Conservation (phyloP, 2,888 invertebrate species). For the Epistrophella euchroma region DNA sequence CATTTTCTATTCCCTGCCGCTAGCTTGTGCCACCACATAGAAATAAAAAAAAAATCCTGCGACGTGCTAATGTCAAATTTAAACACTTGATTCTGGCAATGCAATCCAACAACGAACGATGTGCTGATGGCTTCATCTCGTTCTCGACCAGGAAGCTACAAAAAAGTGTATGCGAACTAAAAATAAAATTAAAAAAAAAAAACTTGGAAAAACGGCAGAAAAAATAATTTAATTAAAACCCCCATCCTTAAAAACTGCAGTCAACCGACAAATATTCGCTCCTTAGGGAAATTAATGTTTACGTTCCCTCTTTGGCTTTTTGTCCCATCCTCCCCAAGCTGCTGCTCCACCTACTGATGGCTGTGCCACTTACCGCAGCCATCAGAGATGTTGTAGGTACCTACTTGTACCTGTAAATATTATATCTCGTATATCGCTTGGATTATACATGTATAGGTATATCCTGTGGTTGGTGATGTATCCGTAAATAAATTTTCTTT, state of each 20-base stretch:
- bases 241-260: constrained; percentile 74
- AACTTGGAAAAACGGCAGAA: constrained; percentile 39
- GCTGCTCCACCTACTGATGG: neutral
- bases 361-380: constrained; percentile 46
- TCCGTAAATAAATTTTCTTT: constrained; percentile 69
- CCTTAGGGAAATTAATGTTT: constrained; percentile 77
- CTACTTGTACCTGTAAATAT: constrained; percentile 64
- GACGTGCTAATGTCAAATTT: constrained; percentile 70
- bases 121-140: constrained; percentile 46
- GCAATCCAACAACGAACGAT: constrained; percentile 41
- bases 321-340: constrained; percentile 26
- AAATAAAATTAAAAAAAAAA: neutral
- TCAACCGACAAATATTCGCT: constrained; percentile 76
- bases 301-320: constrained; percentile 68
- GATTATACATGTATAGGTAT: too few relatives aligned
- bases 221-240: constrained; percentile 76
- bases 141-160: constrained; percentile 46
- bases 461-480: constrained; percentile 42
- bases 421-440: constrained; percentile 37
- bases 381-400: constrained; percentile 29
- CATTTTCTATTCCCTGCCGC: constrained; percentile 38
- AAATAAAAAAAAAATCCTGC: constrained; percentile 22
- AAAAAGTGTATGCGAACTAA: constrained; percentile 32
- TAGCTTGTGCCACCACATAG: constrained; percentile 44
- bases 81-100: constrained; percentile 68